Evolutionary conservation across 2,113 vertebrate species (phyloP).

Genomic region (Bothrops jararaca): DNA sequence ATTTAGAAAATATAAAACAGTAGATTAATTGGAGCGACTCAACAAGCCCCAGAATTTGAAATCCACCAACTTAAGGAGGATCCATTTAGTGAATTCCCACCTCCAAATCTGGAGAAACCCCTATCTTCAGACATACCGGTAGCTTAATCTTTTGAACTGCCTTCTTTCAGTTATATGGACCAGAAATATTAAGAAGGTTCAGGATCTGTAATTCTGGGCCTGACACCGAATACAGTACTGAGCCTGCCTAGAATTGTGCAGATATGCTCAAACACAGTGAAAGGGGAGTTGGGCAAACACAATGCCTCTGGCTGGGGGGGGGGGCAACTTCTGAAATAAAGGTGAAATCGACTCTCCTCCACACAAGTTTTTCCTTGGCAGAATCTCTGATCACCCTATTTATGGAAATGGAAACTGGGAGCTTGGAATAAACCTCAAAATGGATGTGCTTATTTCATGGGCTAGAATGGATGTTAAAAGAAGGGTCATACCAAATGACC

Average conservation of each 20-base stretch:
- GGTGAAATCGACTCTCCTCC: background rate
- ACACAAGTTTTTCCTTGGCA: background rate
- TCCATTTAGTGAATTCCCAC: background rate
- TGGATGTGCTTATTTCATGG: background rate
- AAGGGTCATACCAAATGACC: background rate
- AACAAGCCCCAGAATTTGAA: background rate
- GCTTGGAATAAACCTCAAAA: background rate
- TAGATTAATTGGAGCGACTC: background rate
- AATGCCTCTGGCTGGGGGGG: background rate
- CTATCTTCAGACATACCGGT: background rate
- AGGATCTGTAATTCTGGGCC: background rate
- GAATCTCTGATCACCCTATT: background rate
- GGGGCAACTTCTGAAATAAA: background rate
- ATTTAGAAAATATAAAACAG: background rate
- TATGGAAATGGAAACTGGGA: no score
- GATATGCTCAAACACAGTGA: background rate
- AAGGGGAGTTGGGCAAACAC: background rate
- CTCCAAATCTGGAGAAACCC: background rate
- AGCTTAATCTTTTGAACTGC: background rate
- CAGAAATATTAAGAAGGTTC: background rate
- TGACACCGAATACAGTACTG: no score
- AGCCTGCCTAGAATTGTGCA: background rate
- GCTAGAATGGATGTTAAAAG: background rate
- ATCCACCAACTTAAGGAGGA: background rate
- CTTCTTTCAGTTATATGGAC: background rate